Evolutionary conservation across 2,888 invertebrate species (phyloP).

Genomic region (Diploptera punctata): DNA sequence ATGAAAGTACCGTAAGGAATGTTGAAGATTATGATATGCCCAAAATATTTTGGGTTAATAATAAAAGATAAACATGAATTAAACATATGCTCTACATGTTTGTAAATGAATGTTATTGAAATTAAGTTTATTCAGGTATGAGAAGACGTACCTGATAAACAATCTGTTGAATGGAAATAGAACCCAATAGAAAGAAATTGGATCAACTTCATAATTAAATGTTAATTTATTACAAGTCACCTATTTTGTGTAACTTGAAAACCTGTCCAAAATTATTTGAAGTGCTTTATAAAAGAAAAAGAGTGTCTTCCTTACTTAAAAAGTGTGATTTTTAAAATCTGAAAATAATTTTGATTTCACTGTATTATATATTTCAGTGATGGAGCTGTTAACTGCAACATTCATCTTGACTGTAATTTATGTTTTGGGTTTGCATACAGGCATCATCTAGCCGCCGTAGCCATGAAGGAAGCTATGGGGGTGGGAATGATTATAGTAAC

Average conservation of each 20-base stretch:
- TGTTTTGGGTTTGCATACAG: slow-evolving; percentile 42
- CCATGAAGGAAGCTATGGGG: slow-evolving; percentile 45
- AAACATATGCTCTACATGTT: no score
- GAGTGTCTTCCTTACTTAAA: slow-evolving; percentile 6
- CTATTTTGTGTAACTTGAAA: slow-evolving; percentile 28
- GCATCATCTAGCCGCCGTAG: slow-evolving; percentile 45
- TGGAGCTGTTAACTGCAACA: slow-evolving; percentile 4
- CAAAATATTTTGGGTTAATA: no score
- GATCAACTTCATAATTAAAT: neutral
- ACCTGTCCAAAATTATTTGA: slow-evolving; percentile 20
- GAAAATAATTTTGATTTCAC: slow-evolving; percentile 4
- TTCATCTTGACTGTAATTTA: neutral
- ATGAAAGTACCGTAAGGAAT: no score
- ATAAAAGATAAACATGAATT: no score
- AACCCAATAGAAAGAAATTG: no score
- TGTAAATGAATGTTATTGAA: no score
- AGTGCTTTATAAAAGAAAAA: neutral
- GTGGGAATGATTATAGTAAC: slow-evolving; percentile 42
- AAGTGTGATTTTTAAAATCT: neutral
- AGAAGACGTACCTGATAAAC: no score
- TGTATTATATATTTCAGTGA: slow-evolving; percentile 27
- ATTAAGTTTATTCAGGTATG: no score
- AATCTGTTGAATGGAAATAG: no score
- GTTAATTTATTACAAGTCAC: neutral
- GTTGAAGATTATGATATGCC: no score